A percentile compares a stretch with the other conserved stretches of the same genome.
Evolutionary conservation across 1,140 invertebrate genomes (phyloP).

Genomic region (Drosophila lowei): DNA sequence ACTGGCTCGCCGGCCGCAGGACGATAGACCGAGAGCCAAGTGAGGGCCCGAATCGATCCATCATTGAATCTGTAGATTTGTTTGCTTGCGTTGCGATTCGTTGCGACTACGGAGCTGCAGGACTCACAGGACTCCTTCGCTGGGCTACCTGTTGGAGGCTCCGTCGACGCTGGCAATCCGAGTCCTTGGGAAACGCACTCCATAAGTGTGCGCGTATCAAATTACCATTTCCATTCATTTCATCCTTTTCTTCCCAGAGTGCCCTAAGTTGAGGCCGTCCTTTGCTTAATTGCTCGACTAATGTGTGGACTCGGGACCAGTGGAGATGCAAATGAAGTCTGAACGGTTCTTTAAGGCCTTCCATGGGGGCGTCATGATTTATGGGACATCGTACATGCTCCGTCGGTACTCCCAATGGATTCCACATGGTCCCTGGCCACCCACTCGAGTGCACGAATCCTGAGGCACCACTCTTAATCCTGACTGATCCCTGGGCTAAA

Average conservation of each 20-base stretch:
- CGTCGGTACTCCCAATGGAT: slow-evolving; percentile 17
- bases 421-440: slow-evolving; percentile 49
- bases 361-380: slow-evolving; percentile 33
- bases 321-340: slow-evolving; percentile 47
- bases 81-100: slow-evolving; percentile 67
- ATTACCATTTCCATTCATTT: slow-evolving; percentile 59
- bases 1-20: slow-evolving; percentile 15
- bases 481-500: slow-evolving; percentile 65
- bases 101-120: slow-evolving; percentile 42
- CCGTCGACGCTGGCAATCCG: neutral
- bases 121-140: slow-evolving; percentile 24
- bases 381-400: slow-evolving; percentile 41
- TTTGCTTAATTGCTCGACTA: slow-evolving; percentile 46
- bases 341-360: slow-evolving; percentile 19
- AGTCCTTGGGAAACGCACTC: slow-evolving; percentile 51
- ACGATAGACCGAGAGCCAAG: slow-evolving; percentile 32
- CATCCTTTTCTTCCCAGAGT: slow-evolving; percentile 36
- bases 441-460: slow-evolving; percentile 47
- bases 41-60: slow-evolving; percentile 20
- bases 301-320: slow-evolving; percentile 5
- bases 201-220: slow-evolving; percentile 73
- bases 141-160: slow-evolving; percentile 52
- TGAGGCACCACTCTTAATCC: slow-evolving; percentile 45
- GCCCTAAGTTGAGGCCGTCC: slow-evolving; percentile 10
- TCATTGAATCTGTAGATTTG: slow-evolving; percentile 33